Base-by-base conservation (phyloP, 2,797 vertebrate genomes). In the Halcyon leucocephala region DNA sequence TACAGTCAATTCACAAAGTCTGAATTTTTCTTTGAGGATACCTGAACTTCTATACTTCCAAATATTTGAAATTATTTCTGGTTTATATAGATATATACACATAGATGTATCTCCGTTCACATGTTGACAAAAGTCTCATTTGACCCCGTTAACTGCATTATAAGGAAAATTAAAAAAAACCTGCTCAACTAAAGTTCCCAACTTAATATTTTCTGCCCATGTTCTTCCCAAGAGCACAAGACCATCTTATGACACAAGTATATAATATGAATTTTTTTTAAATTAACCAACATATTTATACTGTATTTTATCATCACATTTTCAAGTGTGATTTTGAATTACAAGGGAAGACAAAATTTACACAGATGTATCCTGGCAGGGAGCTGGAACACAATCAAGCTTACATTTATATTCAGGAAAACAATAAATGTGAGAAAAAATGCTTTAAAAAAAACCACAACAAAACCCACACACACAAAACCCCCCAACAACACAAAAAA, bases 391-490 rank as follows among this genome's bases (percentile, higher is more conserved):
- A 96, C 89, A 94, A 87, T 87, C 48, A 97, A 93, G 54, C 33
- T 94, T 31, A 95, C 28, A 95, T 92, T 97, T 95, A 96, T 91
- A 90, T 97, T 95, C 64, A 92, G 91, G 97, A 98, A 98, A 96
- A 70, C 95, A 96, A 97, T 28, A 91, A 96, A 82, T 39, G 93
- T 82, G 85, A 97, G 92, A 76, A 94, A 96, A 97, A 4, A 49
- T 70, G 62, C 46, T 95, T 85, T 73, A 49, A 51, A 9, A 25
- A 25, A 28, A 51, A 51, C 17, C 17, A 42, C 42, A 42, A 42
- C 42, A 42, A 42, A 42, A 42, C 18, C 17, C 42, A 42, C 42
- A 42, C 42, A 42, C 17, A 42, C 17, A 42, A 42, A 42, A 42
- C 9, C 7, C 17, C 42, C 42, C 42, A 42, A 42, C 42, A 42